Conservation (phyloP, 1,140 invertebrate genomes). For the Drosophila yakuba region DNA sequence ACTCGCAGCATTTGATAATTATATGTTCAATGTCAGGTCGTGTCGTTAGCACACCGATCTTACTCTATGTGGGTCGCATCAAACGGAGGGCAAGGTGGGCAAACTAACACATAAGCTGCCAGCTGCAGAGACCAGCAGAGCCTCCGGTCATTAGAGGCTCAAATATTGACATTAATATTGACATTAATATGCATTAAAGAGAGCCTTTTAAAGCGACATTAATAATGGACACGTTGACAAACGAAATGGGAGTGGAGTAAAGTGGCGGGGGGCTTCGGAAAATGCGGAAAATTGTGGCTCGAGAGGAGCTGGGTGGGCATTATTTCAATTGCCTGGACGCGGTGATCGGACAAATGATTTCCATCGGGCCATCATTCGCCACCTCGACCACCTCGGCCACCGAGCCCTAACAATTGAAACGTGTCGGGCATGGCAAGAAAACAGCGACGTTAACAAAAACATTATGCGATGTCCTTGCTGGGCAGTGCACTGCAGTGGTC, state of each 20-base stretch:
- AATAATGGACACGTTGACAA: slow-evolving; percentile 62
- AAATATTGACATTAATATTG: slow-evolving; percentile 83
- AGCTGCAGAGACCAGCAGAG: slow-evolving; percentile 34
- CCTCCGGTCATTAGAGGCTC: slow-evolving; percentile 71
- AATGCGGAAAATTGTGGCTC: not conserved
- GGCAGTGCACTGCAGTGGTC: too few relatives aligned
- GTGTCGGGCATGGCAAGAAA: slow-evolving; percentile 66
- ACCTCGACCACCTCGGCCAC: slow-evolving; percentile 10
- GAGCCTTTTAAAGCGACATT: slow-evolving; percentile 75
- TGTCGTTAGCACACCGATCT: slow-evolving; percentile 53
- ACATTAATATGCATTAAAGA: slow-evolving; percentile 82
- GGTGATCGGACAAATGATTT: slow-evolving; percentile 50
- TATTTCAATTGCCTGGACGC: slow-evolving; percentile 58
- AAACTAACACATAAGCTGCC: slow-evolving; percentile 68
- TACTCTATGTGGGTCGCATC: slow-evolving; percentile 47
- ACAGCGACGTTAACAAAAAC: slow-evolving; percentile 29
- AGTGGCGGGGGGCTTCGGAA: not conserved
- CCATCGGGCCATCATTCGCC: slow-evolving; percentile 14
- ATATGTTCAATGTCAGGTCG: slow-evolving; percentile 64
- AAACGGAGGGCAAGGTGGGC: slow-evolving; percentile 34
- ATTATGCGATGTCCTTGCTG: slow-evolving; percentile 20
- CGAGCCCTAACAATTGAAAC: slow-evolving; percentile 67
- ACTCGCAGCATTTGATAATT: slow-evolving; percentile 60
- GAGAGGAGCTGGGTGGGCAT: not conserved
- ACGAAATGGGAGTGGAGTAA: slow-evolving; percentile 17